A percentile compares a stretch with the other conserved stretches of the same genome.
Conservation (phyloP, 2,797 vertebrate species). For the Ctenochaetus hawaiiensis region DNA sequence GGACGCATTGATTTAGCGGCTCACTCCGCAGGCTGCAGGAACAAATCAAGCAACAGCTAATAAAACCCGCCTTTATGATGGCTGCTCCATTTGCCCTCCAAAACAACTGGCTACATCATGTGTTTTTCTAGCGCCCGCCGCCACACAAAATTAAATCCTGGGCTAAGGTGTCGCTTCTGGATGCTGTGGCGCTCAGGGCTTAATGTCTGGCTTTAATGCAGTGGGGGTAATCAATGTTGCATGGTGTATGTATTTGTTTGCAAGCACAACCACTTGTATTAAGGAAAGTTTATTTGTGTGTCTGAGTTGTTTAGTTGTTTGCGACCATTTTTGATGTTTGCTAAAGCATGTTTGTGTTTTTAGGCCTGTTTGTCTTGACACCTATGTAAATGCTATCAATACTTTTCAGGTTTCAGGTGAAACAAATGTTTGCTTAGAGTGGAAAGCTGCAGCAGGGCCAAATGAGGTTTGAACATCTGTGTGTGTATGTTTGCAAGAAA, state of each 20-base stretch:
- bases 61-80: constrained; percentile 95
- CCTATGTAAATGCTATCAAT: constrained; percentile 41
- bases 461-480: constrained; percentile 19
- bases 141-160: constrained; percentile 92
- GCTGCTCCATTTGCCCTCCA: constrained; percentile 82
- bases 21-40: constrained; percentile 93
- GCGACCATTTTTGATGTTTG: neutral
- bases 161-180: constrained; percentile 94
- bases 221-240: constrained; percentile 83
- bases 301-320: neutral
- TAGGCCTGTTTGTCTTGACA: constrained; percentile 55
- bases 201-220: constrained; percentile 88
- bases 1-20: constrained; percentile 96
- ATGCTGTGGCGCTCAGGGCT: constrained; percentile 76
- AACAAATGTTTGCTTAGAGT: constrained; percentile 36
- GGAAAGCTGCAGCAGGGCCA: constrained; percentile 42
- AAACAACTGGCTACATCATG: constrained; percentile 98
- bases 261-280: neutral
- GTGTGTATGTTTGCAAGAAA: neutral
- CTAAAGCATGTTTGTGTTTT: constrained; percentile 5
- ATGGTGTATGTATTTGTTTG: constrained; percentile 41
- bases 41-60: constrained; percentile 98
- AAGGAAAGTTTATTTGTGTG: constrained; percentile 4
- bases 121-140: constrained; percentile 93
- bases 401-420: constrained; percentile 36